Percentiles rank a stretch among this genome's conserved stretches.
These are phyloP conservation scores for Butorides virescens DNA, from an alignment of 2,113 vertebrate species.

Conservation along the genomic window DNA sequence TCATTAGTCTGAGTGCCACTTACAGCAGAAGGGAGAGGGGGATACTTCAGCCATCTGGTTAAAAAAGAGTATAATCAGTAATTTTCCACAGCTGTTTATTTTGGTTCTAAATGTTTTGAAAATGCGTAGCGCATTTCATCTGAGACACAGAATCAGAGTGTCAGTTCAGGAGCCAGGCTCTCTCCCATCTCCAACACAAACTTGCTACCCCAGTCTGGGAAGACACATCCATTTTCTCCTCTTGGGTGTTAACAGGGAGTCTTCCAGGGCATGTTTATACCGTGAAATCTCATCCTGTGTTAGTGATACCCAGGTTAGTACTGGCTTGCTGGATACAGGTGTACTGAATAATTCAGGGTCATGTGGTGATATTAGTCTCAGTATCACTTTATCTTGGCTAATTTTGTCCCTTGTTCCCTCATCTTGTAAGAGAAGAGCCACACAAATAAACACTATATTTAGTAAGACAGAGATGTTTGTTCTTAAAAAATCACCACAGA, in stretches of 20 bases:
- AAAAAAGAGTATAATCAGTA: not conserved
- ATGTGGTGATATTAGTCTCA: not conserved
- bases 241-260: not conserved
- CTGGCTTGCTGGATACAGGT: not conserved
- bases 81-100: conserved; percentile 14
- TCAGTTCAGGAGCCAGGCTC: not conserved
- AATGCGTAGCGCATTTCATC: not conserved
- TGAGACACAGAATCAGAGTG: not conserved
- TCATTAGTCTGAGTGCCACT: not conserved
- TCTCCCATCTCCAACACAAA: not conserved
- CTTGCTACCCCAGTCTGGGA: not conserved
- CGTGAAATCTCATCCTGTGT: not conserved
- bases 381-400: not conserved
- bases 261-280: not conserved
- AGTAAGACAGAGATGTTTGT: not conserved
- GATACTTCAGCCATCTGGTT: not conserved
- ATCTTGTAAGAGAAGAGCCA: not conserved
- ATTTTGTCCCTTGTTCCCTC: not conserved
- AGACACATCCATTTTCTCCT: not conserved
- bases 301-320: not conserved
- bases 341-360: not conserved
- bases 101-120: not conserved
- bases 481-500: not conserved
- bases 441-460: not conserved
- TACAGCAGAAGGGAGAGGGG: not conserved